Percentiles rank a stretch among this genome's conserved stretches.
phyloP scores from a whole-genome alignment of 2,113 vertebrate species.

The Athene noctua region DNA sequence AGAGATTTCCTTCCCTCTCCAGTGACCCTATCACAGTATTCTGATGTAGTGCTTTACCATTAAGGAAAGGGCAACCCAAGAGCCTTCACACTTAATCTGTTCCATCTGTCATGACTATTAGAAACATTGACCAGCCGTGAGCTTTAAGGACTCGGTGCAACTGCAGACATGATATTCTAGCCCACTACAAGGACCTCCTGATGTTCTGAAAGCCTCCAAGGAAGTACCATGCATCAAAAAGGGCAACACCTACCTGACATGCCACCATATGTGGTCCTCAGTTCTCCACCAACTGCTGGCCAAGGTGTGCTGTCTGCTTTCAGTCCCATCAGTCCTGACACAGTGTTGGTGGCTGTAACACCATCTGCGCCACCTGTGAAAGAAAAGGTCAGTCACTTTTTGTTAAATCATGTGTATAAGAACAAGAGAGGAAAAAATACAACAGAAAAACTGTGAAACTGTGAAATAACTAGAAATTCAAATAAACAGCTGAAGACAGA shows the following conservation, averaged over 20 bases:
- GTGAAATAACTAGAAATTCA: not conserved
- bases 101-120: slow-evolving; percentile 79
- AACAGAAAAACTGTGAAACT: not conserved
- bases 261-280: slow-evolving; percentile 85
- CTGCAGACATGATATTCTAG: slow-evolving; percentile 47
- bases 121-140: slow-evolving; percentile 69
- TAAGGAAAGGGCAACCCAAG: slow-evolving; percentile 72
- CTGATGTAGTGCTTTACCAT: slow-evolving; percentile 40
- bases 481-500: not conserved
- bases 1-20: slow-evolving; percentile 42
- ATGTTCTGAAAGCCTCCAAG: slow-evolving; percentile 58
- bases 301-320: slow-evolving; percentile 85
- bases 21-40: slow-evolving; percentile 41
- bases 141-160: slow-evolving; percentile 39
- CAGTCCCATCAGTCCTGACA: slow-evolving; percentile 91
- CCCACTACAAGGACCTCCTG: slow-evolving; percentile 44
- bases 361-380: slow-evolving; percentile 87
- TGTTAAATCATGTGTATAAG: not conserved
- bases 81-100: slow-evolving; percentile 74
- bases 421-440: not conserved
- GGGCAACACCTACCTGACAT: slow-evolving; percentile 84
- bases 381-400: not conserved
- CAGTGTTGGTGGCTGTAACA: slow-evolving; percentile 93
- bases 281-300: slow-evolving; percentile 82
- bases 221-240: slow-evolving; percentile 60